Conservation (phyloP, 2,888 invertebrate species). For the Argyresthia albistria region DNA sequence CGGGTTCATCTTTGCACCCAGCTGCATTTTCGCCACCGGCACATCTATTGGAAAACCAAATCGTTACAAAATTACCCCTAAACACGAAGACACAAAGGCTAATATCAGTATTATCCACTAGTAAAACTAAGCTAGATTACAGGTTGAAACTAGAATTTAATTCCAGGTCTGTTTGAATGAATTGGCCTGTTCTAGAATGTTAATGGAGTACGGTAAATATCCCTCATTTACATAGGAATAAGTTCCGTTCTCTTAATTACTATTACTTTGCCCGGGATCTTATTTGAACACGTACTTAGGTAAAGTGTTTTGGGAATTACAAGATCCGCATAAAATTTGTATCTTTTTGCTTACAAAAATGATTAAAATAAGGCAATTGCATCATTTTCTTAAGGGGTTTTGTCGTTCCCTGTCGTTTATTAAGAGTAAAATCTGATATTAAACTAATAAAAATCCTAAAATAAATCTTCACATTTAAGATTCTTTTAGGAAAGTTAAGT, state of each 20-base stretch:
- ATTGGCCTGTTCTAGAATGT: background rate
- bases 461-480: too few relatives aligned
- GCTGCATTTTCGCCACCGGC: conserved; percentile 51
- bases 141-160: background rate
- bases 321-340: too few relatives aligned
- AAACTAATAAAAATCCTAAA: too few relatives aligned
- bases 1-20: conserved; percentile 60
- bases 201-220: background rate
- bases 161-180: background rate
- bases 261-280: too few relatives aligned
- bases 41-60: conserved; percentile 31
- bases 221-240: conserved; percentile 13
- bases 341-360: too few relatives aligned
- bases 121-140: conserved; percentile 1
- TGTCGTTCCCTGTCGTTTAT: too few relatives aligned
- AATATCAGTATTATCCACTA: background rate
- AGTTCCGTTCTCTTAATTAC: background rate
- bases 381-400: too few relatives aligned
- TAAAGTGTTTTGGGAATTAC: too few relatives aligned
- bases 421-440: too few relatives aligned
- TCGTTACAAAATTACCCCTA: background rate
- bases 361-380: too few relatives aligned
- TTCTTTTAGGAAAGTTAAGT: too few relatives aligned
- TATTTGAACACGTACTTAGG: too few relatives aligned
- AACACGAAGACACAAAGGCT: background rate